Conservation (phyloP, 2,888 invertebrate species). For the Lasioglossum zephyrum region DNA sequence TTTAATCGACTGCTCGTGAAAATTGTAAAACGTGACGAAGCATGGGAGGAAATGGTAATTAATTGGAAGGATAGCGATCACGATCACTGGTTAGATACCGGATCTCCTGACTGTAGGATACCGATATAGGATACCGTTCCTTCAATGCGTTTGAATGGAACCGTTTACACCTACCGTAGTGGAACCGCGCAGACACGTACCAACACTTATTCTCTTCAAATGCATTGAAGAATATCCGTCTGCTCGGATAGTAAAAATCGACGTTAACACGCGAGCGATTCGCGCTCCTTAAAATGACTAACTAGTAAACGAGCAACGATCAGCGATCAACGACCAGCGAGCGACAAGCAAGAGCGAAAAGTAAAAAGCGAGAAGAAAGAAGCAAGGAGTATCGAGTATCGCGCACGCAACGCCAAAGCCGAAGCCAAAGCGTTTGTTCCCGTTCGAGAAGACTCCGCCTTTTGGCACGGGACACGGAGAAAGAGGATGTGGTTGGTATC, state of each 20-base stretch:
- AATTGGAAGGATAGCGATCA: not conserved
- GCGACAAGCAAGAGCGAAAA: not conserved
- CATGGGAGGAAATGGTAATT: not conserved
- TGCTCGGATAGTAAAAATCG: too few species aligned
- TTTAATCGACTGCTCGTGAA: not conserved
- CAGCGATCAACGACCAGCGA: not conserved
- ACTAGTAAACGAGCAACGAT: not conserved
- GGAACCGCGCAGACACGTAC: too few species aligned
- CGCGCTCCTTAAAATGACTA: not conserved
- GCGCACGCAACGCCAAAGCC: constrained; percentile 35
- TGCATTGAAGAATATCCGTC: too few species aligned
- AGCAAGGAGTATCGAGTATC: not conserved
- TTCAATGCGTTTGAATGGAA: too few species aligned
- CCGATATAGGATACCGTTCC: too few species aligned
- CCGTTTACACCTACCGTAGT: too few species aligned
- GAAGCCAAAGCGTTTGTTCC: constrained; percentile 26
- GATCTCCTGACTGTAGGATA: not conserved
- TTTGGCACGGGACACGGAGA: constrained; percentile 58
- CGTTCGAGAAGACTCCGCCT: constrained; percentile 67
- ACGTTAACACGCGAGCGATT: not conserved
- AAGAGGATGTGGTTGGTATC: constrained; percentile 55
- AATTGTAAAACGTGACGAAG: not conserved
- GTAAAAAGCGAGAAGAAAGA: not conserved
- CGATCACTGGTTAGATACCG: not conserved
- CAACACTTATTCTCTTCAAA: too few species aligned